Percentiles rank a stretch among this genome's conserved stretches.
Conservation (phyloP, 2,888 invertebrate genomes). For the Gandaritis pyraliata region DNA sequence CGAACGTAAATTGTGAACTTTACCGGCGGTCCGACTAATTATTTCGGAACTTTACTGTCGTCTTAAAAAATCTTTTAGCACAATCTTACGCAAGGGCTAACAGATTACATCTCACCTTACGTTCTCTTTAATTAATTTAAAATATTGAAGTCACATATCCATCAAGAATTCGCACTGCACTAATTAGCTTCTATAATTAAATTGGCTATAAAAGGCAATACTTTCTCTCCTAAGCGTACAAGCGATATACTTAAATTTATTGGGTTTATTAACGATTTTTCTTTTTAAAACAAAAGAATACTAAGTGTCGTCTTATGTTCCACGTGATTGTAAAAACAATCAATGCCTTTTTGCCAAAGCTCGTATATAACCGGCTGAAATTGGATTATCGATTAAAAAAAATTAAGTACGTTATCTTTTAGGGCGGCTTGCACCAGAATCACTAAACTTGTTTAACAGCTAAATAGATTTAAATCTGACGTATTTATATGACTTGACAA, state of each 20-base stretch:
- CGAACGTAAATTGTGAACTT: slow-evolving; percentile 69
- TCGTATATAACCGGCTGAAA: neutral
- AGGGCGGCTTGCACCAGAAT: no score
- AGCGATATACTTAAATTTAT: slow-evolving; percentile 36
- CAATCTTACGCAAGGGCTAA: slow-evolving; percentile 64
- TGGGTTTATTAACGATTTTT: slow-evolving; percentile 24
- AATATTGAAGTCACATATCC: slow-evolving; percentile 37
- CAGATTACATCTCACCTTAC: slow-evolving; percentile 58
- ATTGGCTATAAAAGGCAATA: slow-evolving; percentile 36
- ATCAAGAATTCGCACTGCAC: slow-evolving; percentile 36
- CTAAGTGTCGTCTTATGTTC: slow-evolving; percentile 8
- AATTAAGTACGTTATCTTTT: no score
- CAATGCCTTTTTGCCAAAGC: neutral
- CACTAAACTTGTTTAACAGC: no score
- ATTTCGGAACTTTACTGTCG: slow-evolving; percentile 72
- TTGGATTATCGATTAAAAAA: neutral
- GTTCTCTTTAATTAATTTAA: slow-evolving; percentile 46
- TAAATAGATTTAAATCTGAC: no score
- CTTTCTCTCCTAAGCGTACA: slow-evolving; percentile 37
- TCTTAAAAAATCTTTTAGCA: slow-evolving; percentile 64
- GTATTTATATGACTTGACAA: no score
- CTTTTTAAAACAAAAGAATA: slow-evolving; percentile 30
- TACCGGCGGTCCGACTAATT: slow-evolving; percentile 65
- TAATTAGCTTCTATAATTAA: slow-evolving; percentile 42
- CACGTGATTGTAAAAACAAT: slow-evolving; percentile 17